Conservation (phyloP, 2,888 invertebrate species). For the Stomorhina lunata region DNA sequence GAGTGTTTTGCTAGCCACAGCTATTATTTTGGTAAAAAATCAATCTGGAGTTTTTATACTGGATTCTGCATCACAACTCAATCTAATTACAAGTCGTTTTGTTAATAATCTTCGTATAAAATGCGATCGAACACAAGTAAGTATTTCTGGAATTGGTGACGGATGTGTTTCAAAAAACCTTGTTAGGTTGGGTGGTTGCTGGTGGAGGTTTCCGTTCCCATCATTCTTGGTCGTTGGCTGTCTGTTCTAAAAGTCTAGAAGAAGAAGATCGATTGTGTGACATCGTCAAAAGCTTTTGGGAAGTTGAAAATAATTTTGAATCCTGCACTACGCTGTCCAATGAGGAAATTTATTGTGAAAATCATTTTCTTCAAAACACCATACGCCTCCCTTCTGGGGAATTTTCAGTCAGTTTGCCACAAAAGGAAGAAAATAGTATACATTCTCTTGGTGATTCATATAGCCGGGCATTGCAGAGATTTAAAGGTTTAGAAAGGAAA, state of each 20-base stretch:
- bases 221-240: no score
- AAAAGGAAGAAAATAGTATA: neutral
- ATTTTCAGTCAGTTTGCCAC: neutral
- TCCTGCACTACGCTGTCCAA: neutral
- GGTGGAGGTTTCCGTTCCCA: neutral
- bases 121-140: neutral
- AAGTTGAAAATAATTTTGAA: neutral
- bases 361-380: neutral
- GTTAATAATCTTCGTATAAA: slow-evolving; percentile 38
- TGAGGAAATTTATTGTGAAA: neutral
- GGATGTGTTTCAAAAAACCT: slow-evolving; percentile 36
- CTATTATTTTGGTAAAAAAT: slow-evolving; percentile 58
- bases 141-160: slow-evolving; percentile 56
- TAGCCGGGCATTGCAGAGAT: neutral
- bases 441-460: neutral
- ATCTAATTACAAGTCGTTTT: slow-evolving; percentile 13
- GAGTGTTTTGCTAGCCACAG: slow-evolving; percentile 29
- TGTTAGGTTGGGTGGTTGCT: slow-evolving; percentile 46
- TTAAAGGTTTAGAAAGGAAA: slow-evolving; percentile 25
- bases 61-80: slow-evolving; percentile 38
- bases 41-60: slow-evolving; percentile 26
- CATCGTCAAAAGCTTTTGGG: no score
- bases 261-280: neutral
- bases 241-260: no score
- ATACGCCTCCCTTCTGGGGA: no score